A percentile compares a stretch with the other conserved stretches of the same genome.
These are phyloP conservation scores for Eupeodes luniger DNA, from an alignment of 2,888 invertebrate species.

Conservation along the genomic window DNA sequence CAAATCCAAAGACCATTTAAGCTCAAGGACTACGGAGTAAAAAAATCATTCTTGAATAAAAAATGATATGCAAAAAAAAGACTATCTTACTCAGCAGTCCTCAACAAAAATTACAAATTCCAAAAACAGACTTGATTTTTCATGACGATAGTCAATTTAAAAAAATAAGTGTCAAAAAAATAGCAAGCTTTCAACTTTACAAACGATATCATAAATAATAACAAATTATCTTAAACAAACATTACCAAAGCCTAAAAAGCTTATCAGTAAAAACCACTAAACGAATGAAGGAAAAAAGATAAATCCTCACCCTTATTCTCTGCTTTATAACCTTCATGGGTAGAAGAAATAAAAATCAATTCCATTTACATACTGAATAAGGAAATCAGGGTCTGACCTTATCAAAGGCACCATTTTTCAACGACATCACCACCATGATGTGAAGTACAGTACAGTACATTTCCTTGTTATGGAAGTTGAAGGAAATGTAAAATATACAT, in stretches of 20 bases:
- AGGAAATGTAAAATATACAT: neutral
- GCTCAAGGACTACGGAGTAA: neutral
- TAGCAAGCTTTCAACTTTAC: neutral
- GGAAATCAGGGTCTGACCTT: constrained; percentile 33
- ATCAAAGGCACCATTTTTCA: constrained; percentile 32
- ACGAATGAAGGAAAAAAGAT: neutral
- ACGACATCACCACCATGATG: constrained; percentile 7
- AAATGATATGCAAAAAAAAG: neutral
- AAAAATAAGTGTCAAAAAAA: neutral
- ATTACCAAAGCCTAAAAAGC: neutral
- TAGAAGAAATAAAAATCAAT: constrained; percentile 14
- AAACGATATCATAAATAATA: constrained; percentile 6
- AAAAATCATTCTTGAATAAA: constrained; percentile 43
- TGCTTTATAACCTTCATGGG: constrained; percentile 11
- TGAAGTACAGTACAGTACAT: neutral
- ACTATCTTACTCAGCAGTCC: neutral
- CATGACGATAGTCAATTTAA: neutral
- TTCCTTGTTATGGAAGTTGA: constrained; percentile 3
- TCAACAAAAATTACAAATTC: constrained; percentile 52
- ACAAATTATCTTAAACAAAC: neutral
- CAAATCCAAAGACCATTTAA: neutral
- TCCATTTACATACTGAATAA: constrained; percentile 16
- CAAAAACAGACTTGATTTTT: neutral
- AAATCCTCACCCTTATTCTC: neutral
- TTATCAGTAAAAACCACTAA: constrained; percentile 2